Evolutionary conservation across 2,888 invertebrate genomes (phyloP), one percentile per base, ranked within the genome.

Genomic region (Incurvaria masculella): DNA sequence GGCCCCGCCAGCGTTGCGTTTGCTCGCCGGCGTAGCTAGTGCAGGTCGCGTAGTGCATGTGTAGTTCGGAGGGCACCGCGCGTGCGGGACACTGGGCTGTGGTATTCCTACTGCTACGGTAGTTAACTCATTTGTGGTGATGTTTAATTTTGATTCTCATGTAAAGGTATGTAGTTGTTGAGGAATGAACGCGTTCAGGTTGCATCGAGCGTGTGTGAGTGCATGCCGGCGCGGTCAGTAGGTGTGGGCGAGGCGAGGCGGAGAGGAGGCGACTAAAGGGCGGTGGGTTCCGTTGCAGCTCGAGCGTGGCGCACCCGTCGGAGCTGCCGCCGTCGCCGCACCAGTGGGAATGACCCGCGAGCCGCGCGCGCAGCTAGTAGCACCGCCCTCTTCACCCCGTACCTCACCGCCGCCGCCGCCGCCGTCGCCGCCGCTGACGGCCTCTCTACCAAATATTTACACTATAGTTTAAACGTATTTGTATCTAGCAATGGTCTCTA

Each of bases 271-370:
- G 23, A 11, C 33, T 23, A 23, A 23, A 23, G 23, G 23, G 5
- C 10, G 23, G 23, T 23, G 23, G 5, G 23, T 23, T 17, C 10
- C 17, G 41, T 86, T 88, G 58, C 87, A 97, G 97, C 84, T 94
- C 97, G 64, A 89, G 94, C 62, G 92, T 98, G 70, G 98, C 98
- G 61, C 97, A 97, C 76, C 94, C 96, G 52, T 95, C 95, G 56
- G 97, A 98, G 82, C 82, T 98, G 78, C 97, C 97, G 65, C 97
- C 97, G 40, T 97, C 97, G 64, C 97, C 97, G 59, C 96, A 97
- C 78, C 93, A 95, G 69, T 98, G 97, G 98, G 93, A 95, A 84
- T 94, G 88, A 91, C 86, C 82, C 69, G 81, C 78, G 72, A 52
- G 69, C 58, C 63, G 63, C 61, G 60, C 61, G 61, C 66, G 63